Evolutionary conservation across 2,888 invertebrate species (phyloP).

Genomic region (Crepidodera aurea): DNA sequence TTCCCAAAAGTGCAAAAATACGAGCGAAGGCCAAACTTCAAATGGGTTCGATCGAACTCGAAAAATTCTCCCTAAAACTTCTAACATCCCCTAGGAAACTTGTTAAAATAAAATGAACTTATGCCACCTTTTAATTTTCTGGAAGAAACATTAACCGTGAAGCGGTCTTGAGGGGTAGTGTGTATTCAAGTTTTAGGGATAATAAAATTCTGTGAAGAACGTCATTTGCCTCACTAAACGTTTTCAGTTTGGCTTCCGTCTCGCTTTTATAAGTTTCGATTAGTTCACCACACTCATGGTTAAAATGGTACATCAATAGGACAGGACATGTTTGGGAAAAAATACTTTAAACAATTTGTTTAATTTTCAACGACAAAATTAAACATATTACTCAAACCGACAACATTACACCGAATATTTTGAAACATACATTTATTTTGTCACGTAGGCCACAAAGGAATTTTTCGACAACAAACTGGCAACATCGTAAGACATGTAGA

Average conservation of each 20-base stretch:
- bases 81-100: neutral
- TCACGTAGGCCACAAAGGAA: no score
- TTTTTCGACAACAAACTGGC: no score
- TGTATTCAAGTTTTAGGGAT: constrained; percentile 9
- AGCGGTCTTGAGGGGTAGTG: constrained; percentile 1
- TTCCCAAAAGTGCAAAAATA: no score
- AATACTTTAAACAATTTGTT: no score
- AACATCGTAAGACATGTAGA: no score
- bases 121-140: constrained; percentile 11
- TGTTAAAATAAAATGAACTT: constrained; percentile 4
- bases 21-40: neutral
- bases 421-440: no score
- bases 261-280: constrained; percentile 4
- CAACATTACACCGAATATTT: no score
- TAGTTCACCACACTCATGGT: neutral
- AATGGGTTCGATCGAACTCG: neutral
- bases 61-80: neutral
- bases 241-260: neutral
- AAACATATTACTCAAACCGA: no score
- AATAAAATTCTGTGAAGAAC: constrained; percentile 12
- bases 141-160: constrained; percentile 6
- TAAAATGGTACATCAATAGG: no score
- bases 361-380: no score
- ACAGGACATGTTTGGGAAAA: no score
- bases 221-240: constrained; percentile 15